Conservation (phyloP, 2,113 vertebrate species). For the Ailuropoda melanoleuca region DNA sequence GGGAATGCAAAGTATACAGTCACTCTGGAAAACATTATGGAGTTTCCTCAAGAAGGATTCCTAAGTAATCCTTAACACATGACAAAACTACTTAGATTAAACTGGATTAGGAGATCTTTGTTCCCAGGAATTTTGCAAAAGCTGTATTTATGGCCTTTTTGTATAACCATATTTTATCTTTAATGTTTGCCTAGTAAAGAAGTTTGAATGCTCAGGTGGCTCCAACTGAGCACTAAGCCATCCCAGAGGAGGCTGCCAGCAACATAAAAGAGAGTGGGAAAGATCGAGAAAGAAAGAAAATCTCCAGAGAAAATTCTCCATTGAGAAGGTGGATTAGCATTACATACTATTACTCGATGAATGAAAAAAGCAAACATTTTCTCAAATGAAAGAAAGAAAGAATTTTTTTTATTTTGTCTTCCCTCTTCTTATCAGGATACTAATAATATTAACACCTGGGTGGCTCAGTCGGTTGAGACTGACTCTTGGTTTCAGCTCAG, state of each 20-base stretch:
- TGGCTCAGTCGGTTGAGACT: not conserved
- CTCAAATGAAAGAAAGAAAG: not conserved
- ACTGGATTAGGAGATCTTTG: not conserved
- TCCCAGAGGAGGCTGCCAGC: not conserved
- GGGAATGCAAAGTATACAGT: not conserved
- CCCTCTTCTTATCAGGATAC: not conserved
- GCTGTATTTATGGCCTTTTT: not conserved
- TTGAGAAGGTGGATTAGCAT: not conserved
- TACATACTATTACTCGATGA: not conserved
- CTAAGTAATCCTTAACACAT: not conserved
- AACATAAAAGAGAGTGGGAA: not conserved
- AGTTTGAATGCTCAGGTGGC: not conserved
- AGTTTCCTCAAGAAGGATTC: not conserved
- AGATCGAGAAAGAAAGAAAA: not conserved
- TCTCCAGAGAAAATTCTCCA: not conserved
- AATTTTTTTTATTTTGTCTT: not conserved
- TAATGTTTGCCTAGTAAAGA: not conserved
- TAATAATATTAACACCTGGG: not conserved
- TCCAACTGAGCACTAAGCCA: not conserved
- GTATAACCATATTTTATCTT: not conserved
- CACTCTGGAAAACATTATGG: not conserved
- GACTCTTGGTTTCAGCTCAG: not conserved
- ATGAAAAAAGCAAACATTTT: not conserved
- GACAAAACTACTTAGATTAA: not conserved
- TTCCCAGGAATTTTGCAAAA: not conserved